These are phyloP conservation scores for Salvator merianae DNA, from an alignment of 2,113 vertebrate genomes.

Conservation along the genomic window DNA sequence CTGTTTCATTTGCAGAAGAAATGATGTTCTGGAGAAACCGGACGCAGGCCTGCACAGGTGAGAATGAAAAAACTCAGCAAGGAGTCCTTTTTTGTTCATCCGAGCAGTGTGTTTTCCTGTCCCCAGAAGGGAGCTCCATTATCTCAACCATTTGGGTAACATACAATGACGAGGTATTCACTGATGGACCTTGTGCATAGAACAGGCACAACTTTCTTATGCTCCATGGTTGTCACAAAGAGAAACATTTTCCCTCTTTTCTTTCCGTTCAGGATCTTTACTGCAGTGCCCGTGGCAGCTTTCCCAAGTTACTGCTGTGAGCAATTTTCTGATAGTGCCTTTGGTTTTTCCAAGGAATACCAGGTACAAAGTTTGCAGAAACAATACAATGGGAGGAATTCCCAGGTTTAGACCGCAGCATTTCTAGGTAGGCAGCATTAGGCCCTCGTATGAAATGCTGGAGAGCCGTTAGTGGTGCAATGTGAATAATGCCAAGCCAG, in stretches of 20 bases:
- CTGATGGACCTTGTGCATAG: neutral
- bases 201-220: too few relatives aligned
- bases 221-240: neutral
- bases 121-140: neutral
- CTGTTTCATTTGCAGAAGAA: neutral
- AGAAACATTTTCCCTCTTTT: too few relatives aligned
- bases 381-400: neutral
- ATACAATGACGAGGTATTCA: neutral
- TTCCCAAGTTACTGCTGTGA: conserved; percentile 28
- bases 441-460: neutral
- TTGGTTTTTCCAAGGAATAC: conserved; percentile 53
- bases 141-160: too few relatives aligned
- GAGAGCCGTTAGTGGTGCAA: neutral
- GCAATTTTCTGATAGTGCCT: conserved; percentile 29
- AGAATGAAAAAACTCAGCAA: neutral
- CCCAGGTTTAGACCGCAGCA: neutral
- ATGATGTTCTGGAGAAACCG: neutral
- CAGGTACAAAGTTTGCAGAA: conserved; percentile 30
- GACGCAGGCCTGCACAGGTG: neutral
- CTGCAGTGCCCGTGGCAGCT: neutral
- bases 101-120: neutral
- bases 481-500: neutral
- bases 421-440: neutral
- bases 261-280: neutral
- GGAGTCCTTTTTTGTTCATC: neutral